Percentiles rank a stretch among this genome's conserved stretches.
phyloP scores from a whole-genome alignment of 1,140 invertebrate genomes.

The Platorchestia sp. region DNA sequence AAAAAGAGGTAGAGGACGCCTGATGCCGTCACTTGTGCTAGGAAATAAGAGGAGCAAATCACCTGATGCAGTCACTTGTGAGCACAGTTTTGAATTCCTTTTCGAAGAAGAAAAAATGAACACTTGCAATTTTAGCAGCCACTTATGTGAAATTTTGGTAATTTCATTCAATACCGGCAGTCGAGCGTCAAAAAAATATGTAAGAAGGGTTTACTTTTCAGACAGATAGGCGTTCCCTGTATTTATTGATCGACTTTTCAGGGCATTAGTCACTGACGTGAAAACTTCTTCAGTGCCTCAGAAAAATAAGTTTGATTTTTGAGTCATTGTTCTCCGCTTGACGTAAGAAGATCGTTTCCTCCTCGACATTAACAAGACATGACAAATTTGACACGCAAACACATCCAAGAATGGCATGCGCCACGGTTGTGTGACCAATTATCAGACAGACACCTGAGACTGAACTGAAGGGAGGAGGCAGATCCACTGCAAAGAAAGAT shows the following conservation, averaged over 20 bases:
- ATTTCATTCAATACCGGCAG: background rate
- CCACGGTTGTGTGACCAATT: background rate
- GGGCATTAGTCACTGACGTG: background rate
- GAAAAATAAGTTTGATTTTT: background rate
- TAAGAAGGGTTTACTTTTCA: background rate
- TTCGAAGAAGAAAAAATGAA: background rate
- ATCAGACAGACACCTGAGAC: background rate
- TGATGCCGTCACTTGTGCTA: no score
- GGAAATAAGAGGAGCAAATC: no score
- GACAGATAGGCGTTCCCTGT: background rate
- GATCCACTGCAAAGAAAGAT: background rate
- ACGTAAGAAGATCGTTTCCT: background rate
- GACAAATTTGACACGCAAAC: background rate
- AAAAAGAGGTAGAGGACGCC: no score
- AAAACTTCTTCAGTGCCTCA: background rate
- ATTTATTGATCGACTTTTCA: background rate
- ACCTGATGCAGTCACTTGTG: no score
- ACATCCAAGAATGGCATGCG: background rate
- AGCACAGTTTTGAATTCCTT: background rate
- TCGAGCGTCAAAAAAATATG: background rate
- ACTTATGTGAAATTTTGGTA: no score
- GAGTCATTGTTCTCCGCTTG: background rate
- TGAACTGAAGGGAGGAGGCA: background rate
- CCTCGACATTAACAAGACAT: background rate
- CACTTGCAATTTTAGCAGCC: background rate